Percentiles rank a stretch among this genome's conserved stretches.
Conservation (phyloP, 2,113 vertebrate genomes). For the Nycticorax nycticorax region DNA sequence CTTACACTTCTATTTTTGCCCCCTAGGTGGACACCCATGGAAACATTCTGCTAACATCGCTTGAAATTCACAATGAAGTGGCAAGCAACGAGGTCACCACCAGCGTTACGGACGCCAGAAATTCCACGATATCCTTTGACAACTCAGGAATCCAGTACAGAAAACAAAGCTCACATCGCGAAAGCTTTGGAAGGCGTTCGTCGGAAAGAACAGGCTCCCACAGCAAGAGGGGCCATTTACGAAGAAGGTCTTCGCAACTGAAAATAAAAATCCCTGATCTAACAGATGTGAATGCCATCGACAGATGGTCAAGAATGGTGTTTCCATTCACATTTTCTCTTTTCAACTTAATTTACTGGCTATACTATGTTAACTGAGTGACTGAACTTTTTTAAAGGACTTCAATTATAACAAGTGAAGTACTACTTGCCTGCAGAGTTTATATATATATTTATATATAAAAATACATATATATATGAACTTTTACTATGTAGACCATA, state of each 20-base stretch:
- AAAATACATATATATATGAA: conserved; percentile 80
- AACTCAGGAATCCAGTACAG: conserved; percentile 93
- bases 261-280: conserved; percentile 98
- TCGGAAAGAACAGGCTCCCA: conserved; percentile 82
- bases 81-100: conserved; percentile 87
- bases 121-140: conserved; percentile 91
- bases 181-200: conserved; percentile 76
- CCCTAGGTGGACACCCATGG: conserved; percentile 91
- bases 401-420: conserved; percentile 71
- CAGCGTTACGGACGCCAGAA: conserved; percentile 81
- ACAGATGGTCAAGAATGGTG: conserved; percentile 96
- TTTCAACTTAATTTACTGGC: conserved; percentile 99
- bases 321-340: conserved; percentile 95
- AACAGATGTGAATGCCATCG: conserved; percentile 96
- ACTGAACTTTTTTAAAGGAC: conserved; percentile 80
- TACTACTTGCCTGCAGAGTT: conserved; percentile 80
- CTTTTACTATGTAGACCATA: conserved; percentile 77
- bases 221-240: conserved; percentile 85
- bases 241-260: conserved; percentile 91
- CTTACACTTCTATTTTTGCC: not conserved
- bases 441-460: conserved; percentile 83
- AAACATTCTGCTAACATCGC: conserved; percentile 91
- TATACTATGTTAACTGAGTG: conserved; percentile 97
- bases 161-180: conserved; percentile 81
- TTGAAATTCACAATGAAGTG: conserved; percentile 97